Conservation (phyloP, 1,140 invertebrate species). For the Piezodorus guildinii region DNA sequence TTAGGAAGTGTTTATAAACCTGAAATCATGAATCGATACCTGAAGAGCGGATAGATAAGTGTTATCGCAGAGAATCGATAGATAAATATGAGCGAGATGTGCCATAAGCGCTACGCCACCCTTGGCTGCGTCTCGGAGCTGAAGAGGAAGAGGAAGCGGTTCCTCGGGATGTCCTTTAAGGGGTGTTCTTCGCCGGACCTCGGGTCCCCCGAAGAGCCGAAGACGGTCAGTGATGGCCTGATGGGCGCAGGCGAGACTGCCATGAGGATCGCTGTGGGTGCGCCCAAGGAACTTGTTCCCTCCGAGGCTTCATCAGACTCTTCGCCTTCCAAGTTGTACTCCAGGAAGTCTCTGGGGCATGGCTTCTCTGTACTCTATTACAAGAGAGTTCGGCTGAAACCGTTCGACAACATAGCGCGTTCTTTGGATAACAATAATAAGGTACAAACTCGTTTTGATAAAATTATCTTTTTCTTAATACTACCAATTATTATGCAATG, state of each 20-base stretch:
- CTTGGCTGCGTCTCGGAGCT: conserved; percentile 28
- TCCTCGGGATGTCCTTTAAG: conserved; percentile 9
- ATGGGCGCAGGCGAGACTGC: background rate
- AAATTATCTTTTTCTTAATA: no score
- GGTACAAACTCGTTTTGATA: conserved; percentile 5
- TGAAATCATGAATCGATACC: no score
- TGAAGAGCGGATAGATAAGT: background rate
- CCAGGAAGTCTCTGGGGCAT: background rate
- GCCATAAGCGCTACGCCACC: conserved; percentile 24
- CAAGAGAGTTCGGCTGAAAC: conserved; percentile 23
- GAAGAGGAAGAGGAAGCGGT: conserved; percentile 17
- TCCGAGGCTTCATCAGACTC: background rate
- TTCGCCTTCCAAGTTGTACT: background rate
- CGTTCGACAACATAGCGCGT: conserved; percentile 19
- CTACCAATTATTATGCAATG: no score
- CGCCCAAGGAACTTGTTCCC: background rate
- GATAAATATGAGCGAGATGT: conserved; percentile 9
- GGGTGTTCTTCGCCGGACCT: conserved; percentile 18
- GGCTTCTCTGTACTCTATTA: conserved; percentile 22
- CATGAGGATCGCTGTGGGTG: background rate
- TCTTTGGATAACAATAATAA: conserved; percentile 21
- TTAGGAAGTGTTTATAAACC: no score
- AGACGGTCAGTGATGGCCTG: background rate
- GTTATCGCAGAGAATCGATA: background rate
- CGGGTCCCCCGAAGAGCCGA: conserved; percentile 21